A percentile compares a stretch with the other conserved stretches of the same genome.
These are phyloP conservation scores for Apaloderma vittatum DNA, from an alignment of 2,113 vertebrate species.

Conservation along the genomic window DNA sequence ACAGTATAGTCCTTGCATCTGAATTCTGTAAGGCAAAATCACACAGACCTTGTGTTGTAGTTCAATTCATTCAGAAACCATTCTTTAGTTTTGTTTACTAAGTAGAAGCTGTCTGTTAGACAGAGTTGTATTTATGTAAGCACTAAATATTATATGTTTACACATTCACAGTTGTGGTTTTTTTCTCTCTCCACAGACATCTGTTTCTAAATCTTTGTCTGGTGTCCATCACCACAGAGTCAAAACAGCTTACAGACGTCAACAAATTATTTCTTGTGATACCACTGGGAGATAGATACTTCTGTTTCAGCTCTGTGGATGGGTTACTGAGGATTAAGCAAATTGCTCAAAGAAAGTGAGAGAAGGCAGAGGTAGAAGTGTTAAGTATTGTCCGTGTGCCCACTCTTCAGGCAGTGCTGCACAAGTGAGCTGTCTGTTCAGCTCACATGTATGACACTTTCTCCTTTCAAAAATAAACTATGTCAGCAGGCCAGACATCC, in stretches of 20 bases:
- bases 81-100: not conserved
- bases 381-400: not conserved
- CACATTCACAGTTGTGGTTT: not conserved
- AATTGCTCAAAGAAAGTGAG: not conserved
- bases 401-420: not conserved
- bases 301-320: not conserved
- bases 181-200: not conserved
- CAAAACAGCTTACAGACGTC: not conserved
- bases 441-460: not conserved
- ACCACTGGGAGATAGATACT: not conserved
- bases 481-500: not conserved
- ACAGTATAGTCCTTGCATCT: not conserved
- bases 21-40: not conserved
- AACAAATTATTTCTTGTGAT: not conserved
- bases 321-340: not conserved
- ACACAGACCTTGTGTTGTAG: not conserved
- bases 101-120: not conserved
- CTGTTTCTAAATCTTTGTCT: conserved; percentile 9
- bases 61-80: not conserved
- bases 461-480: not conserved
- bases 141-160: not conserved
- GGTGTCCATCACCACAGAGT: not conserved
- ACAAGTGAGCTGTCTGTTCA: not conserved
- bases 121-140: not conserved
- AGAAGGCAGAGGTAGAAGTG: not conserved